phyloP scores from a whole-genome alignment of 1,140 invertebrate genomes.

The Hydropsyche tenuis region DNA sequence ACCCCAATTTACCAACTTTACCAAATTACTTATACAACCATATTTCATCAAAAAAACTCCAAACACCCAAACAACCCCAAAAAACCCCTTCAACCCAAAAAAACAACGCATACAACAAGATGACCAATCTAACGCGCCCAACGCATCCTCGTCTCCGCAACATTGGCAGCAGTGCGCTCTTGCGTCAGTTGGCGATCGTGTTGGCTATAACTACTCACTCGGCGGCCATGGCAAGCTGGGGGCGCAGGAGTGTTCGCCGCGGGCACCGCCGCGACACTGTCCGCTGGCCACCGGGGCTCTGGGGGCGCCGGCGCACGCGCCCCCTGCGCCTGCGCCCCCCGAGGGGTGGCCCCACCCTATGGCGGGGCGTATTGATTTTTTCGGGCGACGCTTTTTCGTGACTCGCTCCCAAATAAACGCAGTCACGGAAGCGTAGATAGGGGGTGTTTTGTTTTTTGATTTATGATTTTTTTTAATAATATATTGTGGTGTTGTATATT shows the following conservation, averaged over 20 bases:
- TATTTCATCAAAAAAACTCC: too few species aligned
- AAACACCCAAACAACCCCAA: too few species aligned
- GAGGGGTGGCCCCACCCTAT: too few species aligned
- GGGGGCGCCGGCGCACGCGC: not conserved
- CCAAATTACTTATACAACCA: too few species aligned
- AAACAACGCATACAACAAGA: too few species aligned
- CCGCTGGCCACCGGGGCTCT: not conserved
- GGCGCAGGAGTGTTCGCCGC: not conserved
- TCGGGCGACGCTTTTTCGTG: conserved; percentile 21
- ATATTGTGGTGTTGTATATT: too few species aligned
- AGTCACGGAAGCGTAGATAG: conserved; percentile 3
- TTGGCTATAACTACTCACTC: conserved; percentile 5
- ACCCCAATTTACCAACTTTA: too few species aligned
- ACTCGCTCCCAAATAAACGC: conserved; percentile 18
- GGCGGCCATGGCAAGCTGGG: not conserved
- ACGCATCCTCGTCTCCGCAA: too few species aligned
- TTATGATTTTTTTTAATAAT: too few species aligned
- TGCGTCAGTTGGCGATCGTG: not conserved
- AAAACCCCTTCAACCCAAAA: too few species aligned
- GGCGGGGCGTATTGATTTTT: conserved; percentile 29
- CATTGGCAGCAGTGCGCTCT: too few species aligned
- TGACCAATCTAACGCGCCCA: too few species aligned
- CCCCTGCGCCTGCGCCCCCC: not conserved
- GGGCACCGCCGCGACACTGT: not conserved
- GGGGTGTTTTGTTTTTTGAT: not conserved